Evolutionary conservation across 2,888 invertebrate genomes (phyloP).

Genomic region (Drosophila fulvimacula): DNA sequence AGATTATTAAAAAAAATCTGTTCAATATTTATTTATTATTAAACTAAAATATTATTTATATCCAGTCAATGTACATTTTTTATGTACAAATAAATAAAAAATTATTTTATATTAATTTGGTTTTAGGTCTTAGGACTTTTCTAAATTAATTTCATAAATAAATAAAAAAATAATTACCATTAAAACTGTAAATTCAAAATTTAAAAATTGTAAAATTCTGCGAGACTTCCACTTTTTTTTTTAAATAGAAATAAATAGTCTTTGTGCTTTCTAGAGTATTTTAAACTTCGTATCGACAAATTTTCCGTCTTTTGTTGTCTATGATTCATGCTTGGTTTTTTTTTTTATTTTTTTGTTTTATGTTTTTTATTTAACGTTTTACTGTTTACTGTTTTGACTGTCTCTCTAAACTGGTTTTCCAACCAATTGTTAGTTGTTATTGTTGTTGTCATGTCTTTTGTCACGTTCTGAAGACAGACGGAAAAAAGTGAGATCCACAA

Average conservation of each 20-base stretch:
- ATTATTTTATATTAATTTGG: background rate
- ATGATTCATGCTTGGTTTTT: constrained; percentile 54
- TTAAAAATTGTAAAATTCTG: too few relatives aligned
- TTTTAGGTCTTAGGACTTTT: too few relatives aligned
- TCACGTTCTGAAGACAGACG: constrained; percentile 64
- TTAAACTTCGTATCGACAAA: background rate
- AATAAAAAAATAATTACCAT: too few relatives aligned
- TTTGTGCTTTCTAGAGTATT: constrained; percentile 3
- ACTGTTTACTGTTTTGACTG: constrained; percentile 36
- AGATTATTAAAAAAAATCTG: background rate
- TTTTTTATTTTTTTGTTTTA: constrained; percentile 15
- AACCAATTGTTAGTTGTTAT: constrained; percentile 33
- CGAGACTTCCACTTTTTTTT: too few relatives aligned
- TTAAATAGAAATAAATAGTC: too few relatives aligned
- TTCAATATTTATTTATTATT: background rate
- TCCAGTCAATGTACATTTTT: too few relatives aligned
- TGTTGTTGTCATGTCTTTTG: constrained; percentile 54
- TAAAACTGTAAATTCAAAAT: too few relatives aligned
- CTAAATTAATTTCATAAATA: too few relatives aligned
- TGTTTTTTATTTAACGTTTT: constrained; percentile 26
- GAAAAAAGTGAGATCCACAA: constrained; percentile 69
- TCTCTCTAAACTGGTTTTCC: constrained; percentile 70
- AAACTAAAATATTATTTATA: background rate
- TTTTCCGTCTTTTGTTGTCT: constrained; percentile 33
- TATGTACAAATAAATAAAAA: too few relatives aligned